phyloP scores from a whole-genome alignment of 2,888 invertebrate species.

The Troilus luridus region DNA sequence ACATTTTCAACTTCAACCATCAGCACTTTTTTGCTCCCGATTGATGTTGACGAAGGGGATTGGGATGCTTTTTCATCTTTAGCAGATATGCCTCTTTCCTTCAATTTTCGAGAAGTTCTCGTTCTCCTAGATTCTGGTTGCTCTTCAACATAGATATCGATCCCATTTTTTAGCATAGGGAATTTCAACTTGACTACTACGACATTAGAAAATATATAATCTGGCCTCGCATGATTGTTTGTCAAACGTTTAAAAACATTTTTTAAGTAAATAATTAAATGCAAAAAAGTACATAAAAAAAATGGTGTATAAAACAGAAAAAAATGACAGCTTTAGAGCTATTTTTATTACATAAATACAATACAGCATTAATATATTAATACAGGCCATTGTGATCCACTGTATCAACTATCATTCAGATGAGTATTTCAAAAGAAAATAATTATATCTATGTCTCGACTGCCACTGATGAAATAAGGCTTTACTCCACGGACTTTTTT shows the following conservation, averaged over 20 bases:
- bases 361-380: no score
- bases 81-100: slow-evolving; percentile 59
- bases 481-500: no score
- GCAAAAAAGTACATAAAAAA: not conserved
- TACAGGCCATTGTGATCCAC: no score
- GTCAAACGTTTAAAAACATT: not conserved
- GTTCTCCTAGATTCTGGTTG: slow-evolving; percentile 61
- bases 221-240: slow-evolving; percentile 2
- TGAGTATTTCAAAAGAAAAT: no score
- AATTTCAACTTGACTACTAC: slow-evolving; percentile 77
- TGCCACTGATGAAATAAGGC: no score
- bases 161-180: slow-evolving; percentile 86
- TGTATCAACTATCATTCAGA: no score
- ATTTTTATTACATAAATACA: no score
- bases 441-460: no score
- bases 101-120: slow-evolving; percentile 61
- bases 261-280: not conserved
- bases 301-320: no score
- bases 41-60: not conserved
- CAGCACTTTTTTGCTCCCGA: slow-evolving; percentile 71
- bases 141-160: slow-evolving; percentile 77
- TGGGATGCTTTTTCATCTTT: slow-evolving; percentile 48
- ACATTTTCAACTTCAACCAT: slow-evolving; percentile 97
- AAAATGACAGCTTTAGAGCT: no score
- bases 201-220: slow-evolving; percentile 24